Conservation (phyloP, 1,140 invertebrate genomes). For the Phthorimaea operculella region DNA sequence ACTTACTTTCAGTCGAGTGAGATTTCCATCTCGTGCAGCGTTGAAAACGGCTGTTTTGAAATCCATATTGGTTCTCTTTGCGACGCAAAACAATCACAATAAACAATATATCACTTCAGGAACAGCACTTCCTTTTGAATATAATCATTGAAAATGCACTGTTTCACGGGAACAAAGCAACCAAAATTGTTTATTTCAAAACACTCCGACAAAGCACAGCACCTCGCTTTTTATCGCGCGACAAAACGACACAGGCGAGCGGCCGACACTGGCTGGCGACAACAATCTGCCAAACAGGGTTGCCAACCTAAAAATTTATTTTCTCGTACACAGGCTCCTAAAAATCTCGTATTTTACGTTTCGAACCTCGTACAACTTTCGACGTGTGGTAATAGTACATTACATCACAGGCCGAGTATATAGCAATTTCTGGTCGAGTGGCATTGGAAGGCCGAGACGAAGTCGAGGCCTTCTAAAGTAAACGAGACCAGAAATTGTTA, state of each 20-base stretch:
- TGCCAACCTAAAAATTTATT: too few species aligned
- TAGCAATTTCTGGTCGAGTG: too few species aligned
- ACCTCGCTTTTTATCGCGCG: slow-evolving; percentile 34
- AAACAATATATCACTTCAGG: slow-evolving; percentile 47
- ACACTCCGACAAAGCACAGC: slow-evolving; percentile 54
- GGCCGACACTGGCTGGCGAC: slow-evolving; percentile 18
- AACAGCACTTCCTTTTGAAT: slow-evolving; percentile 56
- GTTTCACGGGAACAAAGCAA: slow-evolving; percentile 48
- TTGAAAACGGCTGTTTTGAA: slow-evolving; percentile 65
- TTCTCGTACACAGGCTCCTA: too few species aligned
- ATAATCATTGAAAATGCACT: slow-evolving; percentile 59
- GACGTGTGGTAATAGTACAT: too few species aligned
- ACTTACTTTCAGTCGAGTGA: slow-evolving; percentile 62
- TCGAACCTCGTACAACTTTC: too few species aligned
- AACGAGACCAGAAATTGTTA: too few species aligned
- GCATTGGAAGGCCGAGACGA: too few species aligned
- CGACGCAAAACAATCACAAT: slow-evolving; percentile 37
- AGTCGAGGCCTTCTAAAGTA: too few species aligned
- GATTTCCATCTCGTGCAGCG: slow-evolving; percentile 60
- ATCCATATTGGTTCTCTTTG: slow-evolving; percentile 62
- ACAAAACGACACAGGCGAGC: slow-evolving; percentile 9
- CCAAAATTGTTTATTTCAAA: slow-evolving; percentile 54
- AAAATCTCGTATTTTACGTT: too few species aligned
- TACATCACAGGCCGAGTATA: too few species aligned
- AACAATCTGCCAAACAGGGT: slow-evolving; percentile 29